Percentiles rank a stretch among this genome's conserved stretches.
These are phyloP conservation scores for Silurus meridionalis DNA, from an alignment of 2,113 vertebrate species.

Conservation along the genomic window DNA sequence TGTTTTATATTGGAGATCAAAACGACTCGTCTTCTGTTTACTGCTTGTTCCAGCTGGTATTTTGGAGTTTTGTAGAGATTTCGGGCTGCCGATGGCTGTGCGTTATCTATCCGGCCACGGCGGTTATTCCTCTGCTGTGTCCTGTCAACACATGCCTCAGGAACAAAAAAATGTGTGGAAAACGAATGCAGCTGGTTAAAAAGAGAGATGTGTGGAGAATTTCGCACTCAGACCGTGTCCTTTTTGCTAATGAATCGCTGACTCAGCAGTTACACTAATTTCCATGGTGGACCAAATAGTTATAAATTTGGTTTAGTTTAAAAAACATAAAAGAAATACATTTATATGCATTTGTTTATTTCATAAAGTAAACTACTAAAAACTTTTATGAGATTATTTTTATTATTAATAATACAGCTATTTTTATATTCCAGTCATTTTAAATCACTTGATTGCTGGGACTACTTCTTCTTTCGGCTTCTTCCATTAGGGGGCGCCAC, in stretches of 20 bases:
- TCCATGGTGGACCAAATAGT: neutral
- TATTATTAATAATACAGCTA: no score
- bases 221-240: slow-evolving; percentile 34
- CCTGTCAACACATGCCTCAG: slow-evolving; percentile 65
- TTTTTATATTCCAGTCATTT: no score
- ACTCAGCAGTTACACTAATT: neutral
- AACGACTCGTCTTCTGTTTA: no score
- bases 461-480: no score
- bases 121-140: slow-evolving; percentile 51
- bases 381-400: no score
- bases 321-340: no score
- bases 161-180: slow-evolving; percentile 56
- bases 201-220: slow-evolving; percentile 60
- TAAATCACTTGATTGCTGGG: no score
- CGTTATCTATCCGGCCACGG: slow-evolving; percentile 25
- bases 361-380: no score
- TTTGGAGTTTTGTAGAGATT: neutral
- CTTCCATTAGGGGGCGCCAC: no score
- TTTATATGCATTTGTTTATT: no score
- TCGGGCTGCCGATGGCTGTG: slow-evolving; percentile 28
- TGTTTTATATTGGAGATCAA: no score
- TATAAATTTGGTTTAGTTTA: no score
- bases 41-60: neutral
- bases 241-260: slow-evolving; percentile 38
- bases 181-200: slow-evolving; percentile 61